These are phyloP conservation scores for Gracilinanus agilis DNA, from an alignment of 2,113 vertebrate genomes.

Conservation along the genomic window DNA sequence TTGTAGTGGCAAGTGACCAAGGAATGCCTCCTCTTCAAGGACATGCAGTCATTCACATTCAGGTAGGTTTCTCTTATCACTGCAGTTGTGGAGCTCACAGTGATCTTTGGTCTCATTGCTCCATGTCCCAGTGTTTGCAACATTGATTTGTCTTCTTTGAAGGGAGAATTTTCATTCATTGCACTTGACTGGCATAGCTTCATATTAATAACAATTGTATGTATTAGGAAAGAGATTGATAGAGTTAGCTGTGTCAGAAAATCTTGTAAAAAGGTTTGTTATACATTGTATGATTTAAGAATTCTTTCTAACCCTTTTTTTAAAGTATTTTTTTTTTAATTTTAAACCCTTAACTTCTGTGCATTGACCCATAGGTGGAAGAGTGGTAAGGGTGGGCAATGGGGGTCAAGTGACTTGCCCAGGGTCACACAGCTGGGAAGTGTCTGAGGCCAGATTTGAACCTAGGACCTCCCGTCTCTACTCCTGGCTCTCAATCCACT, in stretches of 20 bases:
- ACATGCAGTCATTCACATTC: conserved; percentile 85
- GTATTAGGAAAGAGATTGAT: not conserved
- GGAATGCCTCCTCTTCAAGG: conserved; percentile 87
- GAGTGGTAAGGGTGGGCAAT: too few relatives aligned
- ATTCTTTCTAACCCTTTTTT: conserved; percentile 20
- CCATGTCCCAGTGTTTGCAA: not conserved
- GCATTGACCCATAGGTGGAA: too few relatives aligned
- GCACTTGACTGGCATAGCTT: not conserved
- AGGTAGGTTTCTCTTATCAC: conserved; percentile 83
- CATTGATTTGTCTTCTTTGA: not conserved
- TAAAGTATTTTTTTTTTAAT: too few relatives aligned
- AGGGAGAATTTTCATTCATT: not conserved
- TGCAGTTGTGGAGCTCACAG: not conserved
- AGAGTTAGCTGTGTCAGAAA: not conserved
- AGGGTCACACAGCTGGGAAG: too few relatives aligned
- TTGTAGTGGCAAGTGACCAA: conserved; percentile 88
- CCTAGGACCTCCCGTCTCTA: too few relatives aligned
- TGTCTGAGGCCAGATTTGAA: too few relatives aligned
- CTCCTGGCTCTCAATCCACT: too few relatives aligned
- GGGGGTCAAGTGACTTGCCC: too few relatives aligned
- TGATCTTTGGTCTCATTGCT: not conserved
- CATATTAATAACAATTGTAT: conserved; percentile 2
- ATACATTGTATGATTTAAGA: not conserved
- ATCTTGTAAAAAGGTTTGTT: conserved; percentile 14
- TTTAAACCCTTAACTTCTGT: too few relatives aligned